Base-by-base conservation (phyloP, 2,797 vertebrate genomes). In the Phaenicophaeus curvirostris region DNA sequence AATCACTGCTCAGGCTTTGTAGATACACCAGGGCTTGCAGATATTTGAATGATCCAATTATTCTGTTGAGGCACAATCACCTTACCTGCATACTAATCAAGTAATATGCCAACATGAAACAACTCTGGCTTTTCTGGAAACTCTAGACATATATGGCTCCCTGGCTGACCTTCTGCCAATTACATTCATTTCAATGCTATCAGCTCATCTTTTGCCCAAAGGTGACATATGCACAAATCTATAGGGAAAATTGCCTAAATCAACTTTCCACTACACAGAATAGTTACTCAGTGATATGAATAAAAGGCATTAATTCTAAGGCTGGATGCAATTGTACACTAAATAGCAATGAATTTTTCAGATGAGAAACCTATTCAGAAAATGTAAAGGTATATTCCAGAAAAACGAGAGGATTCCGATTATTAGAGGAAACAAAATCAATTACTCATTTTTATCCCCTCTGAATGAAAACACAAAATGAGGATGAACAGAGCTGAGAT, bases 21-120 rank as follows among this genome's bases (percentile, higher is more conserved):
- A 98, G 97, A 97, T 98, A 98, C 98, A 98, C 97, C 96, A 97
- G 98, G 96, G 98, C 96, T 95, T 95, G 96, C 97, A 96, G 97
- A 98, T 98, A 98, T 98, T 97, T 90, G 96, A 98, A 96, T 97
- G 98, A 98, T 98, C 97, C 98, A 98, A 98, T 98, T 98, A 98
- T 98, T 98, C 96, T 97, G 97, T 96, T 90, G 97, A 98, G 97
- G 97, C 97, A 97, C 96, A 93, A 97, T 94, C 80, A 79, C 97
- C 96, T 96, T 94, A 97, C 97, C 98, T 98, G 98, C 97, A 98
- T 98, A 98, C 98, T 98, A 98, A 98, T 98, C 84, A 35, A 68
- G 58, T 91, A 90, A 87, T 96, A 90, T 58, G 92, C 93, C 96
- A 96, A 95, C 94, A 97, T 95, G 96, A 96, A 97, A 94, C 96